phyloP scores from a whole-genome alignment of 2,113 vertebrate species.

The Agapornis roseicollis region DNA sequence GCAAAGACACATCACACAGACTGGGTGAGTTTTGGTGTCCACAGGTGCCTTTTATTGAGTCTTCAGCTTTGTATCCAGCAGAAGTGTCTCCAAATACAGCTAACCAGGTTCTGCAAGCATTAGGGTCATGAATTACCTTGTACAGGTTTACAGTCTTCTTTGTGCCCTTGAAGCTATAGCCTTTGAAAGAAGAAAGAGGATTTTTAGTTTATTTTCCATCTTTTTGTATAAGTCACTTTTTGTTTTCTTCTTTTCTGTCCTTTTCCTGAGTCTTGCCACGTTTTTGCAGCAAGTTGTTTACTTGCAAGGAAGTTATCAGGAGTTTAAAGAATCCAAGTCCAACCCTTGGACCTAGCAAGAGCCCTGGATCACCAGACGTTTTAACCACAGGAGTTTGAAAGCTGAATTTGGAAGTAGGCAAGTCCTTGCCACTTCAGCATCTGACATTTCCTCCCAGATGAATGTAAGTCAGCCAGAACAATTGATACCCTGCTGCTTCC shows the following conservation, averaged over 20 bases:
- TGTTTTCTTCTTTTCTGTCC: not conserved
- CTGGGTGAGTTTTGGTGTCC: constrained; percentile 65
- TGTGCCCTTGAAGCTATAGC: not conserved
- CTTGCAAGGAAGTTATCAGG: not conserved
- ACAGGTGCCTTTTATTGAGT: constrained; percentile 73
- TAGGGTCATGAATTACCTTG: not conserved
- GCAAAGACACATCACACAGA: constrained; percentile 36
- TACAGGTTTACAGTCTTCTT: not conserved
- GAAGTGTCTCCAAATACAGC: constrained; percentile 52
- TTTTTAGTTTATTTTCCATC: not conserved
- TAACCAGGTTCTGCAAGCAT: constrained; percentile 7
- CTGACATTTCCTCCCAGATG: not conserved
- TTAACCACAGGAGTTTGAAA: not conserved
- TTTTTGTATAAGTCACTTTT: not conserved
- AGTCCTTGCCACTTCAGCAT: not conserved
- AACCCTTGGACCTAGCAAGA: not conserved
- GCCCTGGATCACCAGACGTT: not conserved
- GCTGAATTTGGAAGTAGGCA: not conserved
- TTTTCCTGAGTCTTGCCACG: not conserved
- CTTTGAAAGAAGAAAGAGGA: not conserved
- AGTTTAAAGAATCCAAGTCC: not conserved
- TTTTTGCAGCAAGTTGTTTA: not conserved
- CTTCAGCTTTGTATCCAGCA: constrained; percentile 47
- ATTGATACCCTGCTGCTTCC: not conserved
- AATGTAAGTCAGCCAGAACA: not conserved